Evolutionary conservation across 1,140 invertebrate genomes (phyloP).

Genomic region (Drosophila serrata): DNA sequence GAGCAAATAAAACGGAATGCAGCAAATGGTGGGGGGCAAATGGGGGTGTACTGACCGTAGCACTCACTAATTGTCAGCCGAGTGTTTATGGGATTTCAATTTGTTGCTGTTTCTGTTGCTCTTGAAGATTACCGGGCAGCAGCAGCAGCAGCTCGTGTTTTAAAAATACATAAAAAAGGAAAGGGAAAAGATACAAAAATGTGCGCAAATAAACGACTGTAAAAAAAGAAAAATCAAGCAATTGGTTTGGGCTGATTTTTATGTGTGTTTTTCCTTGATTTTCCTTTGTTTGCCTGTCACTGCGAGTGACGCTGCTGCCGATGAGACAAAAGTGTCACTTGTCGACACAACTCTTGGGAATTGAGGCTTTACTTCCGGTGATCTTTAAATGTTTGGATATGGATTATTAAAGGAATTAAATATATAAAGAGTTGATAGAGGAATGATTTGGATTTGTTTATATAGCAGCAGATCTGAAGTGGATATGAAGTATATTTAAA

Average conservation of each 20-base stretch:
- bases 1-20: conserved; percentile 53
- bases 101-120: conserved; percentile 54
- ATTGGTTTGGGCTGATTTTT: conserved; percentile 40
- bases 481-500: too few species aligned
- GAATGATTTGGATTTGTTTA: too few species aligned
- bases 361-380: conserved; percentile 17
- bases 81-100: conserved; percentile 71
- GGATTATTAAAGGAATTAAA: conserved; percentile 9
- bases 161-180: conserved; percentile 64
- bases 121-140: conserved; percentile 13
- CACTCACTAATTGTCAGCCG: conserved; percentile 74
- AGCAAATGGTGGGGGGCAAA: conserved; percentile 47
- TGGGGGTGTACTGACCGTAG: conserved; percentile 43
- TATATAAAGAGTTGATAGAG: neutral
- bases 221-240: conserved; percentile 35
- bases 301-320: conserved; percentile 31
- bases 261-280: conserved; percentile 42
- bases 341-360: conserved; percentile 22
- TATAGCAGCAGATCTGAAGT: too few species aligned
- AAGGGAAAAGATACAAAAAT: conserved; percentile 45
- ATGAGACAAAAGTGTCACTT: conserved; percentile 41
- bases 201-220: conserved; percentile 52
- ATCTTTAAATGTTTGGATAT: conserved; percentile 40
- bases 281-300: conserved; percentile 43
- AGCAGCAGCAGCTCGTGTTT: conserved; percentile 47